Base-by-base conservation (phyloP, 1,140 invertebrate genomes). In the Augochlora pura region DNA sequence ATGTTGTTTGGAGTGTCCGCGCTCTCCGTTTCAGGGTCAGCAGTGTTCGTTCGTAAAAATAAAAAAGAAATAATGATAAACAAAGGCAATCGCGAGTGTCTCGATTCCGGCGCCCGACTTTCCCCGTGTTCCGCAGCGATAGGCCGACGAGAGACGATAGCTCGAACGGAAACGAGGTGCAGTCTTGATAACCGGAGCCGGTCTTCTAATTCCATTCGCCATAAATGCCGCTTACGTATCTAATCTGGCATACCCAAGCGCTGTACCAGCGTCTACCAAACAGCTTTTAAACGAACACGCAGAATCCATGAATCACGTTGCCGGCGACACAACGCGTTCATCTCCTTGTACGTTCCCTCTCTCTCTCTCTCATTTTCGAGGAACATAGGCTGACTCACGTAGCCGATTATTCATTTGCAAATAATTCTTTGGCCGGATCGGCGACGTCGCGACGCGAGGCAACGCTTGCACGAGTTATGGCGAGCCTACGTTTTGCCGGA, bases 171-270 rank as follows among this genome's bases (percentile, higher is more conserved):
- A 88, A 88, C 81, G 78, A 85, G 73, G 76, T 82, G 74, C 69
- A 52, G 59, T 63, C 21, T 74, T 74, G 87, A 88, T 87, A 87
- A 88, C 71, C 73, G 70, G 70, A 71, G 65, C 74, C 80, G 76
- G 73, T 89, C 82, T 83, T 84, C 78, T 88, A 87, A 88, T 89
- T 86, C 75, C 75, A 85, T 79, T 84, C 77, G 80, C 76, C 85
- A 84, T 86, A 85, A 88, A 88, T 79, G 83, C 80, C 63, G 80
- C 86, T 89, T 87, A 85, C 86, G 77, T 87, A 89, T 89, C 88
- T 89, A 89, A 89, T 88, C 87, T 84, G 79, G 70, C 82, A 86
- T 89, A 84, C 80, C 14, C 66, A 63, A 65, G 63, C 63, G 63
- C 60, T 68, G 76, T 64, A 79, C 54, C 38, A 77, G 46, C 78